Base-by-base conservation (phyloP, 2,113 vertebrate species). In the Engraulis encrasicolus region DNA sequence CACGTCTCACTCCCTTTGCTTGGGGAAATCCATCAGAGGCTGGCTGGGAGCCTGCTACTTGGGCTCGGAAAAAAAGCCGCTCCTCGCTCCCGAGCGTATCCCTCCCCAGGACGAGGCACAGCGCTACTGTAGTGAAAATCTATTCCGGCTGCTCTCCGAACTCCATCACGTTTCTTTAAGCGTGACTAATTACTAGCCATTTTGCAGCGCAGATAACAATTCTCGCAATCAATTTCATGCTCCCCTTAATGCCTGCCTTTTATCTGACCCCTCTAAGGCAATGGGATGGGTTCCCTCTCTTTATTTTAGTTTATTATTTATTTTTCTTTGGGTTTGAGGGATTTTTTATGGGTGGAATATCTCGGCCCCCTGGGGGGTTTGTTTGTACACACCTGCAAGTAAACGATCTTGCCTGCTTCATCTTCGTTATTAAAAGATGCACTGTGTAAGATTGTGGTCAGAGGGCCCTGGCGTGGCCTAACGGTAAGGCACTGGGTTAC, bases 211-310 rank as follows among this genome's bases (percentile, higher is more conserved):
- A 88, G 92, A 93, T 92, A 92, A 92, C 92, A 92, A 91, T 91
- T 92, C 87, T 89, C 91, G 91, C 89, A 88, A 92, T 93, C 90
- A 88, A 93, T 93, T 92, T 91, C 91, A 92, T 89, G 74, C 88
- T 90, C 89, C 91, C 89, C 87, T 90, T 94, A 92, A 92, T 94
- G 91, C 92, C 88, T 92, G 85, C 92, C 90, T 89, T 92, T 93
- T 92, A 91, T 92, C 91, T 91, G 93, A 94, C 93, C 92, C 93
- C 93, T 93, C 92, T 90, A 92, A 93, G 92, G 92, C 91, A 93
- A 90, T 86, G 86, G 89, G 90, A 85, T 90, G 87, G n/a, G n/a
- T n/a, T n/a, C n/a, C n/a, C n/a, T n/a, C n/a, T n/a, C n/a, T n/a
- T n/a, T n/a, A n/a, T n/a, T n/a, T n/a, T n/a, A n/a, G n/a, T n/a